Evolutionary conservation across 2,888 invertebrate species (phyloP).

Genomic region (Chironomus tentans): DNA sequence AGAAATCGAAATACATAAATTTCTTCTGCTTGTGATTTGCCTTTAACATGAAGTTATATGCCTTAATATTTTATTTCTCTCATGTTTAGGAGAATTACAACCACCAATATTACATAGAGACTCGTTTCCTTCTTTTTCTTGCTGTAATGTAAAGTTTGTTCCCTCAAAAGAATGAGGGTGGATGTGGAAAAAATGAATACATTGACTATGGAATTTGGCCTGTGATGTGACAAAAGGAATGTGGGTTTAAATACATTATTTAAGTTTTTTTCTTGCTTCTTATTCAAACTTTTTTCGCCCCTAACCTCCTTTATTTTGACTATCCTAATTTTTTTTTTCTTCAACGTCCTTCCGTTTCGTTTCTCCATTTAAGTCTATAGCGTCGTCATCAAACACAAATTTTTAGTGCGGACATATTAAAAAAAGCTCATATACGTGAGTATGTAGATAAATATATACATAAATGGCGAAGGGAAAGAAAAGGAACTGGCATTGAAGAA

Average conservation of each 20-base stretch:
- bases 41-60: neutral
- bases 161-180: neutral
- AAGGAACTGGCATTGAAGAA: too few relatives aligned
- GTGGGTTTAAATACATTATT: constrained; percentile 12
- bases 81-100: too few relatives aligned
- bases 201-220: neutral
- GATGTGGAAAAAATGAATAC: neutral
- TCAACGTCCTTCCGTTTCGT: neutral
- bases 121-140: neutral
- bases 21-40: neutral
- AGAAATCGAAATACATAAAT: neutral
- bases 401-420: neutral
- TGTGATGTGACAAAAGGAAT: neutral
- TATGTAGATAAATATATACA: too few relatives aligned
- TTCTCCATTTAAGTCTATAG: neutral
- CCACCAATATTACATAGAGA: too few relatives aligned
- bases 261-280: neutral
- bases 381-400: neutral
- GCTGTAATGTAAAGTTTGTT: neutral
- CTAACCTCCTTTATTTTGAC: neutral
- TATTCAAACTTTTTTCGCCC: neutral
- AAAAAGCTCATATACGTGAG: neutral
- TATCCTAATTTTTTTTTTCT: neutral
- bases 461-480: too few relatives aligned
- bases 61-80: neutral